These are phyloP conservation scores for Melanaphis sacchari DNA, from an alignment of 1,140 invertebrate genomes.

Conservation along the genomic window DNA sequence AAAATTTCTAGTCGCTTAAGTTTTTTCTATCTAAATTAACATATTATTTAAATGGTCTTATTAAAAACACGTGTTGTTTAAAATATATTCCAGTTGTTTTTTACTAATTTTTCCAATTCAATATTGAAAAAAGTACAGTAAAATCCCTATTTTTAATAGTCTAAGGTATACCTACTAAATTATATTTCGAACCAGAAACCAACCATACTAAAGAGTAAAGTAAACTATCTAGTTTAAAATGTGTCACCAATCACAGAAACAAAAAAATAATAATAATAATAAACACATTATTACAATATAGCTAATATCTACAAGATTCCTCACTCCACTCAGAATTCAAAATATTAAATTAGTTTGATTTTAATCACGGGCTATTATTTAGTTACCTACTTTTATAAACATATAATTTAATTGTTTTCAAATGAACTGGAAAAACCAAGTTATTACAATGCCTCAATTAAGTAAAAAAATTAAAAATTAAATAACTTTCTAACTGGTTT, in stretches of 20 bases:
- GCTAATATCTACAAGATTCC: not conserved
- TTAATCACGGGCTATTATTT: not conserved
- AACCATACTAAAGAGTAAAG: too few relatives aligned
- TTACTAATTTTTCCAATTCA: too few relatives aligned
- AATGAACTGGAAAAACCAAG: not conserved
- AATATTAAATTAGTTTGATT: not conserved
- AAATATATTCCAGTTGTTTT: too few relatives aligned
- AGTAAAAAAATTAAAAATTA: not conserved
- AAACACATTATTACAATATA: too few relatives aligned
- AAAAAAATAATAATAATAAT: too few relatives aligned
- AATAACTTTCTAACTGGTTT: not conserved
- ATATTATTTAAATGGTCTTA: too few relatives aligned
- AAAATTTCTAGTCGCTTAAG: too few relatives aligned
- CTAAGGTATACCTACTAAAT: not conserved
- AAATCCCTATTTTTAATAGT: not conserved
- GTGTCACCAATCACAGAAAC: too few relatives aligned
- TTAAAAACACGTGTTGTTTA: too few relatives aligned
- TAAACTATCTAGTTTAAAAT: too few relatives aligned
- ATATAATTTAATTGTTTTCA: not conserved
- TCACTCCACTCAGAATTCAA: not conserved
- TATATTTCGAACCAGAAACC: not conserved
- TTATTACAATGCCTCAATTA: not conserved
- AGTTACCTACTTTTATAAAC: not conserved
- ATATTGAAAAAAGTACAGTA: too few relatives aligned
- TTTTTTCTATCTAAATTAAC: too few relatives aligned